A percentile compares a stretch with the other conserved stretches of the same genome.
Evolutionary conservation across 1,140 invertebrate genomes (phyloP).

Genomic region (Temnothorax longispinosus): DNA sequence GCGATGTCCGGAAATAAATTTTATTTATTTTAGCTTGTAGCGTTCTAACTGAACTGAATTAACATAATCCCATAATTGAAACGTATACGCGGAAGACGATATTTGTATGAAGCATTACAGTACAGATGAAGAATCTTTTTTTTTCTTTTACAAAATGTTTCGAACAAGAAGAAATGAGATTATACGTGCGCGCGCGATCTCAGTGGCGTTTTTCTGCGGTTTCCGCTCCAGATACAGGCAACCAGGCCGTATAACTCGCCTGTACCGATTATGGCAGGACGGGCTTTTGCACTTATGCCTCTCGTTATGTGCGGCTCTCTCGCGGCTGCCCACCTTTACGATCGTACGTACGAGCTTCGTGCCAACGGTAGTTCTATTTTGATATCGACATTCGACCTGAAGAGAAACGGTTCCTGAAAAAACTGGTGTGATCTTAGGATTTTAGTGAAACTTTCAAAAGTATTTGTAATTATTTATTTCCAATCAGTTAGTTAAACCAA

Average conservation of each 20-base stretch:
- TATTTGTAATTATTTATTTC: neutral
- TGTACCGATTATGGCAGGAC: constrained; percentile 76
- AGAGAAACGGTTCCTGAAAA: constrained; percentile 19
- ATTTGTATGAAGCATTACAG: neutral
- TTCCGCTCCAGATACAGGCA: constrained; percentile 81
- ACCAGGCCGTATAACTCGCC: constrained; percentile 75
- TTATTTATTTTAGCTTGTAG: neutral
- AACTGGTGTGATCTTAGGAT: neutral
- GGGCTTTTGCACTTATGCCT: constrained; percentile 62
- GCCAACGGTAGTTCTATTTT: constrained; percentile 62
- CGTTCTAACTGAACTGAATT: neutral
- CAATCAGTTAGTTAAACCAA: neutral
- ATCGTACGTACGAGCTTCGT: constrained; percentile 38
- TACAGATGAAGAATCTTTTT: neutral
- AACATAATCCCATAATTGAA: constrained; percentile 8
- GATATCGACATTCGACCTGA: constrained; percentile 26
- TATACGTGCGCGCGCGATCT: constrained; percentile 53
- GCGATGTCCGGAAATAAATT: neutral
- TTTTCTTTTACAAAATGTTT: constrained; percentile 23
- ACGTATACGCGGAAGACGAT: neutral
- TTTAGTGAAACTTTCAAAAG: neutral
- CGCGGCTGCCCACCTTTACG: constrained; percentile 56
- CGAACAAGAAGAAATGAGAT: constrained; percentile 17
- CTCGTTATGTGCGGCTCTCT: constrained; percentile 64
- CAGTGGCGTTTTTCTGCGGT: constrained; percentile 75